phyloP scores from a whole-genome alignment of 23 tunicate species.

The Styela clava region DNA sequence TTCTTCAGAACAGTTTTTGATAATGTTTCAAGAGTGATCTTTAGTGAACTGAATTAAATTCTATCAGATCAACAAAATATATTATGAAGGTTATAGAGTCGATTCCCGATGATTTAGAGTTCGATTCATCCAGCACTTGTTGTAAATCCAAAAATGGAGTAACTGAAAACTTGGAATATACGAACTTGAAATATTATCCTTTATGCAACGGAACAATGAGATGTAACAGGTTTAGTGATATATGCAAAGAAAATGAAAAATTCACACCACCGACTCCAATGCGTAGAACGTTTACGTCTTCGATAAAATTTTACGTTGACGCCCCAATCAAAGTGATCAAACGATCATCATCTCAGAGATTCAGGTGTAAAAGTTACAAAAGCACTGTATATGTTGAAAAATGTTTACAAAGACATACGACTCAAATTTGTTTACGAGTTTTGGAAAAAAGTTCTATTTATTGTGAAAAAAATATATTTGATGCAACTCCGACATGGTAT shows the following conservation, averaged over 20 bases:
- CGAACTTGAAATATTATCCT: neutral
- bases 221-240: neutral
- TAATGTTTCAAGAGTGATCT: too few relatives aligned
- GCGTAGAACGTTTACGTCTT: neutral
- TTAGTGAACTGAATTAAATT: too few relatives aligned
- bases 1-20: too few relatives aligned
- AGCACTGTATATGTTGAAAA: neutral
- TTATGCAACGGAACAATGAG: neutral
- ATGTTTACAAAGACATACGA: neutral
- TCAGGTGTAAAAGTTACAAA: neutral
- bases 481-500: neutral
- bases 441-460: neutral
- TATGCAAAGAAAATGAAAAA: neutral
- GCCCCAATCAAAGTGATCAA: neutral
- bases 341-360: neutral
- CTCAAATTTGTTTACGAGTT: neutral
- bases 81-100: neutral
- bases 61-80: neutral
- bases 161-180: neutral
- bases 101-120: neutral
- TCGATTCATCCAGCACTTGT: neutral
- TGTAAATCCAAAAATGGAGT: neutral
- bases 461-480: neutral
- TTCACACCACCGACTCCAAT: neutral
- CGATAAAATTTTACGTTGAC: constrained; percentile 6